phyloP scores from a whole-genome alignment of 2,888 invertebrate species.

The Priocnemis perturbator region DNA sequence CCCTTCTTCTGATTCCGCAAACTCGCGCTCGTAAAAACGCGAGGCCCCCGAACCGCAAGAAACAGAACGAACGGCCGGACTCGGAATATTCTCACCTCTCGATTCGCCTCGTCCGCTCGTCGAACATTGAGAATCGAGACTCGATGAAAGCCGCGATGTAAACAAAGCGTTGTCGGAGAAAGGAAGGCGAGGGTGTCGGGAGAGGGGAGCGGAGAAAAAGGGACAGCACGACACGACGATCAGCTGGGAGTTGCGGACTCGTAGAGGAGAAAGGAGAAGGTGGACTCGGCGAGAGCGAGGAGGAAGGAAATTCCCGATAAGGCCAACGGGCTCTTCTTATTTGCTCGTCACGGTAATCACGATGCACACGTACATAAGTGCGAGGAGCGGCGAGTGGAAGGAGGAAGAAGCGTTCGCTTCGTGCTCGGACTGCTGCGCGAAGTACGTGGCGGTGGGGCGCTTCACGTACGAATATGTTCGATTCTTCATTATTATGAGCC shows the following conservation, averaged over 20 bases:
- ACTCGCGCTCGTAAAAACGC: too few relatives aligned
- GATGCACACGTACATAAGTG: background rate
- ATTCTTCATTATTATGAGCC: too few relatives aligned
- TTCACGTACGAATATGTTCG: too few relatives aligned
- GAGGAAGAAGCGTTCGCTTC: background rate
- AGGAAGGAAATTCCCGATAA: conserved; percentile 21
- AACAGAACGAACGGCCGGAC: too few relatives aligned
- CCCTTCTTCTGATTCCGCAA: too few relatives aligned
- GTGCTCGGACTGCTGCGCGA: background rate
- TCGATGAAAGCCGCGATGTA: conserved; percentile 14
- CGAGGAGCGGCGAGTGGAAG: background rate
- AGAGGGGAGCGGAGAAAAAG: background rate
- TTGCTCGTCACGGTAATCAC: conserved; percentile 24
- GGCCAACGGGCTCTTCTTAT: conserved; percentile 26
- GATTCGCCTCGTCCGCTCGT: too few relatives aligned
- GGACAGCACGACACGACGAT: background rate
- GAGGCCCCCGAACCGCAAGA: too few relatives aligned
- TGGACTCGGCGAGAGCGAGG: background rate
- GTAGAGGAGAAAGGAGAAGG: conserved; percentile 15
- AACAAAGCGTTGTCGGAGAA: background rate
- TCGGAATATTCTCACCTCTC: too few relatives aligned
- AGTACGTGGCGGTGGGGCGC: too few relatives aligned
- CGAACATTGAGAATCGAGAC: background rate
- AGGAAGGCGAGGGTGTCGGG: background rate
- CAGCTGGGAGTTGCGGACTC: too few relatives aligned